phyloP scores from a whole-genome alignment of 2,888 invertebrate species.

The Trichogramma dendrolimi region DNA sequence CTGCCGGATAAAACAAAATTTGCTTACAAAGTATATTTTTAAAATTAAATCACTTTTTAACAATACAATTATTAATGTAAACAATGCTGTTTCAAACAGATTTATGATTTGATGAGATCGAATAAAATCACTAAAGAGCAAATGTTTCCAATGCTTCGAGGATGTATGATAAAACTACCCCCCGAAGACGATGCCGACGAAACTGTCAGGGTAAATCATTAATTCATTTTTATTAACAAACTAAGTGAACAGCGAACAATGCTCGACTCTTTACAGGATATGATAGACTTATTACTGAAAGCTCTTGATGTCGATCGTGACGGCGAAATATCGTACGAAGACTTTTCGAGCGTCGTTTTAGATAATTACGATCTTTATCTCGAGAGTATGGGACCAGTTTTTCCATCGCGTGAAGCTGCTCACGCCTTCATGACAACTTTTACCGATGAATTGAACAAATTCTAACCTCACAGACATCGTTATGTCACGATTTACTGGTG shows the following conservation, averaged over 20 bases:
- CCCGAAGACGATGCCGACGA: conserved; percentile 63
- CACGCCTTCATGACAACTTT: conserved; percentile 44
- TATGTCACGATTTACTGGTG: too few species aligned
- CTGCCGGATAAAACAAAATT: conserved; percentile 53
- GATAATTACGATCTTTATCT: conserved; percentile 41
- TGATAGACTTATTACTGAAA: conserved; percentile 58
- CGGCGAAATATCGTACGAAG: conserved; percentile 54
- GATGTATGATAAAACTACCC: conserved; percentile 52
- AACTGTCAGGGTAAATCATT: conserved; percentile 51
- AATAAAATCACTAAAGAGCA: conserved; percentile 44
- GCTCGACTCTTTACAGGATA: conserved; percentile 48
- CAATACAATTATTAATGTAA: not conserved
- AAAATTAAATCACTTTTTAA: not conserved
- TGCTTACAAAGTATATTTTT: conserved; percentile 40
- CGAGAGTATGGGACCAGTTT: conserved; percentile 47
- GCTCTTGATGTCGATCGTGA: conserved; percentile 61
- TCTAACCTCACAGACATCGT: conserved; percentile 1
- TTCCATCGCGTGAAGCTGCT: conserved; percentile 42
- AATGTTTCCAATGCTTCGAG: conserved; percentile 45
- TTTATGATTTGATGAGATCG: conserved; percentile 44
- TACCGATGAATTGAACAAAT: conserved; percentile 27
- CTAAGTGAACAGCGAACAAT: not conserved
- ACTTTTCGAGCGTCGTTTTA: conserved; percentile 55
- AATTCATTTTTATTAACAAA: not conserved
- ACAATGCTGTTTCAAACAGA: conserved; percentile 30